Conservation (phyloP, 2,113 vertebrate species). For the Hippopotamus amphibius region DNA sequence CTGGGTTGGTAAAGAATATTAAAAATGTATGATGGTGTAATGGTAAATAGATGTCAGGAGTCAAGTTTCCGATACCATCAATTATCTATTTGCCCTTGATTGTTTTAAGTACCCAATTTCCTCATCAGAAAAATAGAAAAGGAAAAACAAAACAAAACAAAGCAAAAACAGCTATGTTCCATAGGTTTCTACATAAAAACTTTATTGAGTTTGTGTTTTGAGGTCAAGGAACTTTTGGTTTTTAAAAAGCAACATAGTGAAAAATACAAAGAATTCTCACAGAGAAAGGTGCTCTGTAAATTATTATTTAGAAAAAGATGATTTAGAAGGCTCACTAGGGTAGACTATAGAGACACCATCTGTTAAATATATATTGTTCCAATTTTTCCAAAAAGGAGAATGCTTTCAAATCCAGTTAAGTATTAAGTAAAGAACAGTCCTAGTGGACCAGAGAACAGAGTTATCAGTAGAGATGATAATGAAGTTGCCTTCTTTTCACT, state of each 20-base stretch:
- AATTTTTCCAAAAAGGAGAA: constrained; percentile 39
- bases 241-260: constrained; percentile 2
- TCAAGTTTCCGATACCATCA: not conserved
- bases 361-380: constrained; percentile 27
- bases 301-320: constrained; percentile 24
- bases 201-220: not conserved
- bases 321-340: not conserved
- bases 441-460: not conserved
- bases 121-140: not conserved
- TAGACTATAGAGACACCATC: not conserved
- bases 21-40: not conserved
- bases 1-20: constrained; percentile 13
- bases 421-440: not conserved
- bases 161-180: not conserved
- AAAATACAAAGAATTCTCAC: constrained; percentile 21
- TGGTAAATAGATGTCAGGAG: not conserved
- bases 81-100: not conserved
- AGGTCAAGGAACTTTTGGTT: not conserved
- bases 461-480: not conserved
- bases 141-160: not conserved
- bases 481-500: not conserved
- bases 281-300: not conserved
- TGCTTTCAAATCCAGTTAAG: constrained; percentile 41
- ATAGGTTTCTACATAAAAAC: constrained; percentile 12
- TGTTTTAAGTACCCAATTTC: not conserved